Evolutionary conservation across 2,797 vertebrate species (phyloP), one percentile per base, ranked within the genome.

Genomic region (Macrochelys suwanniensis): DNA sequence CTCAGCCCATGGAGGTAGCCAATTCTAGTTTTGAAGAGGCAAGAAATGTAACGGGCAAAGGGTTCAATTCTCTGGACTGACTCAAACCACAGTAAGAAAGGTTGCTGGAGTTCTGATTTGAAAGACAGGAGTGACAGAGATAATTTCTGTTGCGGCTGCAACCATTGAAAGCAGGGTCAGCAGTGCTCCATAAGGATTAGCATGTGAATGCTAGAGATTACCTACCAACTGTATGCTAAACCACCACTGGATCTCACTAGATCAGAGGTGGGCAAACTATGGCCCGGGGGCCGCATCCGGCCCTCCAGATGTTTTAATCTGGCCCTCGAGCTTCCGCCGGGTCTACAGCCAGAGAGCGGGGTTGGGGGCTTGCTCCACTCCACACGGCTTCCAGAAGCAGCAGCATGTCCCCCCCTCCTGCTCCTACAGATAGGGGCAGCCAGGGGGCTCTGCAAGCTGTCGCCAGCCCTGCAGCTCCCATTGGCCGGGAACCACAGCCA

Each of bases 171-270:
- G 25, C 42, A 59, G 79, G 57, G 37, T 65, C 85, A 31, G 11
- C 61, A 71, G 5, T 82, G 76, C 2, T 79, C 87, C 92, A 89
- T 93, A 47, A 57, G 65, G 84, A 85, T 93, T 59, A 17, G 83
- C 84, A 80, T 78, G 82, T 77, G 17, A 23, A 26, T 61, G 23
- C 11, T 79, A 47, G 11, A 92, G n/a, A 47, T 49, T 95, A 79
- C 79, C 56, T 95, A 92, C 13, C 82, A n/a, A 82, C 86, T 89
- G 51, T 16, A 94, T 57, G 81, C 68, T 84, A 74, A 76, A 33
- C 31, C n/a, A 92, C 94, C 88, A 83, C 82, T 92, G 59, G 76
- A 90, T 85, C 57, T 50, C 84, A 19, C 89, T 93, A 71, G 78
- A 89, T 47, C 47, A 47, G 47, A 47, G 47, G 10, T 47, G 47